Evolutionary conservation across 2,113 vertebrate species (phyloP), one percentile per base, ranked within the genome.

Genomic region (Psilopsiagon aurifrons): DNA sequence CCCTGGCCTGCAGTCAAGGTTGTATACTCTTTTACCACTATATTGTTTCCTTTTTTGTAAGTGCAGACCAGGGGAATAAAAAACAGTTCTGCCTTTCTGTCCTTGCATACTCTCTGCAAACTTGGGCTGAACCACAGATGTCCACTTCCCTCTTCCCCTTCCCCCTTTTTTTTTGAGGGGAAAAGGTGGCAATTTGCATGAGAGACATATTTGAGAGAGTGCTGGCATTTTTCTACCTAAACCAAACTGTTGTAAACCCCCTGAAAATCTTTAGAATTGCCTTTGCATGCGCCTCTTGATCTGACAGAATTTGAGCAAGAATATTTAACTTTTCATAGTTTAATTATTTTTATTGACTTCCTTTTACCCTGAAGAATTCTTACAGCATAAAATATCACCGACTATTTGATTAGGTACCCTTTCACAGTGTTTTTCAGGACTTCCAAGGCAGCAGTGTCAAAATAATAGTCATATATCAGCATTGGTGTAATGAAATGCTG

Each of bases 271-370:
- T 74, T 57, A 68, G 54, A 29, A 63, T 71, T 83, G 25, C 37
- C 25, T 80, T 83, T 59, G 29, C 29, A 35, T 51, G 37, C 25
- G 6, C 83, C 27, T 60, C 52, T 64, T 63, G 60, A 78, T 60
- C 60, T 84, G 88, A 59, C 24, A 78, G 69, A 71, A 92, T 90
- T 70, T 88, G 80, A 77, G 47, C 29, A 75, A 57, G 28, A 46
- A 63, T 83, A 81, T 83, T 93, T 86, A 75, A 78, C 90, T 95
- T 94, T 68, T 93, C 43, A 60, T 78, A 39, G 73, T 90, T 90
- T 86, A 90, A 83, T 92, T 94, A 82, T 89, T 95, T 94, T 83
- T 95, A 92, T 90, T 96, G 73, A 90, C 83, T 95, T 90, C 76
- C 46, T 92, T 94, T 91, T 95, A 55, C 73, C 64, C 80, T 75